Conservation (phyloP, 2,113 vertebrate genomes). For the Variabilichromis moorii region DNA sequence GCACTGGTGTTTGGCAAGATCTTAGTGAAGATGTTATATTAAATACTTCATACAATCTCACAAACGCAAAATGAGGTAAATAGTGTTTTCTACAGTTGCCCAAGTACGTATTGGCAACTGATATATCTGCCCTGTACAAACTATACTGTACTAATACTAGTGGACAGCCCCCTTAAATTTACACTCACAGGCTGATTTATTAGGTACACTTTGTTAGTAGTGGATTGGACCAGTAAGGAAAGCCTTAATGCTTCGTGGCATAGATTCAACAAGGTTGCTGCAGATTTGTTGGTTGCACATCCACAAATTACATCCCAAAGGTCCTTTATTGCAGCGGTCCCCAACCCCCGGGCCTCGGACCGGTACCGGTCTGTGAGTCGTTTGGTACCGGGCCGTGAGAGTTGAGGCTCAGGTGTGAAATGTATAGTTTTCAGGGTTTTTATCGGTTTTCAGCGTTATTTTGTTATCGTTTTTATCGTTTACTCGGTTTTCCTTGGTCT, state of each 20-base stretch:
- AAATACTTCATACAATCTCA: not conserved
- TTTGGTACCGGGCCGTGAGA: too few relatives aligned
- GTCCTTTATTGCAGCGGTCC: not conserved
- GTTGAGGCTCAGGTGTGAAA: too few relatives aligned
- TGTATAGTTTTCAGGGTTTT: too few relatives aligned
- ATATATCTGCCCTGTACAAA: not conserved
- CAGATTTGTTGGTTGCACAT: not conserved
- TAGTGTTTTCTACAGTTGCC: not conserved
- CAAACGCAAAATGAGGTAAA: not conserved
- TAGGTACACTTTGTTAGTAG: not conserved
- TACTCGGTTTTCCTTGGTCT: too few relatives aligned
- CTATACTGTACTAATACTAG: not conserved
- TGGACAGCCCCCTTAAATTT: not conserved
- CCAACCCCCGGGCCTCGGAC: too few relatives aligned
- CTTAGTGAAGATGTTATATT: not conserved
- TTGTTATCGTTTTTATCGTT: too few relatives aligned
- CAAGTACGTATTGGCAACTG: not conserved
- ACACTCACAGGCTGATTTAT: not conserved
- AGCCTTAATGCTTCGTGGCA: not conserved
- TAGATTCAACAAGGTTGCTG: not conserved
- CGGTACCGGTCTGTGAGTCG: fast-evolving
- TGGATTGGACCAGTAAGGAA: not conserved
- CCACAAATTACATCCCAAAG: not conserved
- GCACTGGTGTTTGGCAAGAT: not conserved
- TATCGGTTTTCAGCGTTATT: too few relatives aligned